Conservation (phyloP, 2,888 invertebrate species). For the Eristalinus aeneus region DNA sequence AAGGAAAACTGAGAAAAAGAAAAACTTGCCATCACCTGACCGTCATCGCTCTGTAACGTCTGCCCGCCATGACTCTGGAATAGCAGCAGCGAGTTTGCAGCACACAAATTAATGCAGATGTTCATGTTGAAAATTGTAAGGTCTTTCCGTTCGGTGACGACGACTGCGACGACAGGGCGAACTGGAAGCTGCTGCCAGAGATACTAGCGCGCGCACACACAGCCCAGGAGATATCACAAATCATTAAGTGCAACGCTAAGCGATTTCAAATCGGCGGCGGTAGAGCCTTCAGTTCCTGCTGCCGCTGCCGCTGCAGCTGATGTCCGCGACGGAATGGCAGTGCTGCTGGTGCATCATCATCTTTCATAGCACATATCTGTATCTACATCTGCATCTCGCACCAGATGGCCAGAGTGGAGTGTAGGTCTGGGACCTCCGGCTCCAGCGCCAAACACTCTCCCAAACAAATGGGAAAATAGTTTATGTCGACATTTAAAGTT, state of each 20-base stretch:
- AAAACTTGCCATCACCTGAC: conserved; percentile 14
- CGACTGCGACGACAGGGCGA: conserved; percentile 2
- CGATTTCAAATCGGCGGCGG: conserved; percentile 63
- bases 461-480: conserved; percentile 69
- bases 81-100: conserved; percentile 14
- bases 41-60: neutral
- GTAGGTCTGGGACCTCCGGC: conserved; percentile 48
- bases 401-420: conserved; percentile 58
- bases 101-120: conserved; percentile 70
- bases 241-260: conserved; percentile 67
- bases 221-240: conserved; percentile 65
- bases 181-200: conserved; percentile 44
- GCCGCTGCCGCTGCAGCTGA: conserved; percentile 15
- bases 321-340: neutral
- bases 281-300: conserved; percentile 17
- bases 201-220: conserved; percentile 5
- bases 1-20: neutral
- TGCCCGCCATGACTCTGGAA: neutral
- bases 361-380: conserved; percentile 12
- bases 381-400: conserved; percentile 65
- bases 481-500: conserved; percentile 71
- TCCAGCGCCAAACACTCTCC: conserved; percentile 36
- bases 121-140: conserved; percentile 63
- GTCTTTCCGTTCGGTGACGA: conserved; percentile 10
- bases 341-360: conserved; percentile 36